Evolutionary conservation across 2,888 invertebrate species (phyloP).

Genomic region (Herminia tarsipennalis): DNA sequence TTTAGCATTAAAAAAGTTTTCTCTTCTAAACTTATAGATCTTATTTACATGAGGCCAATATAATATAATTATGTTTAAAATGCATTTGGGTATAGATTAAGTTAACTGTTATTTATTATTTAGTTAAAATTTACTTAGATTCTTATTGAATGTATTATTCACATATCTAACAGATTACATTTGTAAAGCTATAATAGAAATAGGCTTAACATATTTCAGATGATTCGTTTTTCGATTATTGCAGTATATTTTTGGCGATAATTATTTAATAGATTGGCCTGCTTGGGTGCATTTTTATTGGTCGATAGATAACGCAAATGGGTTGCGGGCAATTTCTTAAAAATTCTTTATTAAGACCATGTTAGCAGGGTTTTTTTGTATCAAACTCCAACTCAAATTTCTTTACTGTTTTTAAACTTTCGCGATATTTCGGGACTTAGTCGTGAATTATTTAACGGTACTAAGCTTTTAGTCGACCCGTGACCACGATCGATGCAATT

Average conservation of each 20-base stretch:
- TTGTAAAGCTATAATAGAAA: conserved; percentile 16
- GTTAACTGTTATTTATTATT: conserved; percentile 26
- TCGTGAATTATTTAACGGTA: too few species aligned
- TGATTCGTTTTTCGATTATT: conserved; percentile 12
- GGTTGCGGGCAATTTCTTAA: too few species aligned
- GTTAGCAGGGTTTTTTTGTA: too few species aligned
- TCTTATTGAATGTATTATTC: conserved; percentile 27
- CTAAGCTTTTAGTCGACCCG: too few species aligned
- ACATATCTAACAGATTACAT: conserved; percentile 29
- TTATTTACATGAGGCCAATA: conserved; percentile 9
- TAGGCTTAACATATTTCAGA: conserved; percentile 22
- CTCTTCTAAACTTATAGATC: background rate
- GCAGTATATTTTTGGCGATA: background rate
- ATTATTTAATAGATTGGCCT: background rate
- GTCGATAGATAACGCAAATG: too few species aligned
- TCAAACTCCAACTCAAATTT: too few species aligned
- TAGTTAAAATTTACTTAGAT: conserved; percentile 12
- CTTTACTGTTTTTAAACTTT: too few species aligned
- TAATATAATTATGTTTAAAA: conserved; percentile 13
- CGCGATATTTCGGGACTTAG: too few species aligned
- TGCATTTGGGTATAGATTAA: conserved; percentile 24
- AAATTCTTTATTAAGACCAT: too few species aligned
- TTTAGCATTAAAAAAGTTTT: background rate
- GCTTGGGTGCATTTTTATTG: too few species aligned
- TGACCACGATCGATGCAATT: too few species aligned